Base-by-base conservation (phyloP, 2,797 vertebrate species). In the Esox lucius region DNA sequence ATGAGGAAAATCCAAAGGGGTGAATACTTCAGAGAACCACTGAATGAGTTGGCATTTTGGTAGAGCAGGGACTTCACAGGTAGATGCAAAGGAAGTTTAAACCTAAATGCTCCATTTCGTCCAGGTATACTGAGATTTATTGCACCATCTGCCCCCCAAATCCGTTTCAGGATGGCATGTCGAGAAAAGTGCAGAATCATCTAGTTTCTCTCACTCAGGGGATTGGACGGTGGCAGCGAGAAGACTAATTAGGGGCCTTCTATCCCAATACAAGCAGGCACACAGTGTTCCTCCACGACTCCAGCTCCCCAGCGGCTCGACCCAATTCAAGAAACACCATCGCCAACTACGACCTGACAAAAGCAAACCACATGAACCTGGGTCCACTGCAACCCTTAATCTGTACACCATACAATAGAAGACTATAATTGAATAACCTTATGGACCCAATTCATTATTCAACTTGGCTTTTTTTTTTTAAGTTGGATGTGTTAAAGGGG, bases 291-390 rank as follows among this genome's bases (percentile, higher is more conserved):
- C 85, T 83, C 62, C 33, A 13, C 59, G 11, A 24, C 84, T 87
- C 83, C 85, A 82, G 79, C 81, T 90, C 90, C 91, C 91, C 1
- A 12, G 88, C 86, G 91, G 86, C 83, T 82, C 78, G 90, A 88
- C 91, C 90, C 84, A 91, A 16, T 90, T 92, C 83, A 71, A 13
- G n/a, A 61, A 62, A 61, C 49, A 65, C 68, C 15, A 49, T 49
- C 68, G 26, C 24, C 22, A 49, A 83, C 76, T 19, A 17, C 49
- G 53, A 24, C 33, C 24, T 26, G 61, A 15, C 79, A 49, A 16
- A 17, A 42, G 31, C 48, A 22, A 26, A n/a, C 48, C 24, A 1
- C 3, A 66, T 66, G 22, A 42, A 42, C 22, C 35, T 68, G 66
- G 66, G 39, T 22, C 35, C 19, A 12, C 19, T 19, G 17, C 42